A percentile compares a stretch with the other conserved stretches of the same genome.
phyloP scores from a whole-genome alignment of 2,888 invertebrate species.

The Phyto melanocephala region DNA sequence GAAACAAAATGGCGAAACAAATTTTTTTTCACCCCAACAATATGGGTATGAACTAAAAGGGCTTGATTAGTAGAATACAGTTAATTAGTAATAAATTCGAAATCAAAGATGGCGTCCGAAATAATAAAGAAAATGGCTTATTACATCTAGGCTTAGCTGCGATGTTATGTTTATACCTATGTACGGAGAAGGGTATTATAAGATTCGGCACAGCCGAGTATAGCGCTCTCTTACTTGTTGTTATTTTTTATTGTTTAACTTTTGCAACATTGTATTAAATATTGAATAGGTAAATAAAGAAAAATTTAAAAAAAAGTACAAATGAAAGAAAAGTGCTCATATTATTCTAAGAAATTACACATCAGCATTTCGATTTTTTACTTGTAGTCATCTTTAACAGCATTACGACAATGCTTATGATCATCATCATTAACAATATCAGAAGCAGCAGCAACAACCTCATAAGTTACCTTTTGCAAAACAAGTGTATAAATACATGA shows the following conservation, averaged over 20 bases:
- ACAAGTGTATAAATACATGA: neutral
- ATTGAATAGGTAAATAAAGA: conserved; percentile 29
- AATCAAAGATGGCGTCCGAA: too few relatives aligned
- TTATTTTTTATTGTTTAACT: conserved; percentile 42
- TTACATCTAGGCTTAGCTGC: too few relatives aligned
- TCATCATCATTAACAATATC: neutral
- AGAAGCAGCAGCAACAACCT: neutral
- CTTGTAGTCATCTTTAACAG: neutral
- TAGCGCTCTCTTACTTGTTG: too few relatives aligned
- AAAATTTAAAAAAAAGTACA: neutral
- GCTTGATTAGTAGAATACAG: too few relatives aligned
- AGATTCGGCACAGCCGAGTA: too few relatives aligned
- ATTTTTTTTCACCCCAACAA: too few relatives aligned
- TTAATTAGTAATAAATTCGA: too few relatives aligned
- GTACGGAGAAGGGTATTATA: too few relatives aligned
- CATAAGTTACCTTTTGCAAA: neutral
- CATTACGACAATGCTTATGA: conserved; percentile 10
- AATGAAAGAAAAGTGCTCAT: conserved; percentile 8
- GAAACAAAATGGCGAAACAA: too few relatives aligned
- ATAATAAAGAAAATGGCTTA: too few relatives aligned
- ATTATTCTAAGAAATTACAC: conserved; percentile 45
- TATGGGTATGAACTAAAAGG: too few relatives aligned
- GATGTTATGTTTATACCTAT: too few relatives aligned
- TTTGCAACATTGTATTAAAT: conserved; percentile 56
- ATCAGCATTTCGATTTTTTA: conserved; percentile 15